These are phyloP conservation scores for Callitettix versicolor DNA, from an alignment of 1,140 invertebrate genomes.

Conservation along the genomic window DNA sequence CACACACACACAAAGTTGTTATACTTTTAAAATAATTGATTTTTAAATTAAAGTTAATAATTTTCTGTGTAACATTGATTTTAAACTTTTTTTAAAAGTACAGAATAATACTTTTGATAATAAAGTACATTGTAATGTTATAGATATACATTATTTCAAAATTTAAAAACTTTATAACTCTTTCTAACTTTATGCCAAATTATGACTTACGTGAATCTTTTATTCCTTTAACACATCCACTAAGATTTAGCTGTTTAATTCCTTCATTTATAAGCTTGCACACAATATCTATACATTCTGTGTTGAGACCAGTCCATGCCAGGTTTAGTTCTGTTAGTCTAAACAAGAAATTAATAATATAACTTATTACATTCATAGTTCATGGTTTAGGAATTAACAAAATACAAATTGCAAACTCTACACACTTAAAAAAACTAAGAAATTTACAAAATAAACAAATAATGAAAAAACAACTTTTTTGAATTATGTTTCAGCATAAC, in stretches of 20 bases:
- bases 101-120: too few relatives aligned
- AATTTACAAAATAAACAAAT: too few relatives aligned
- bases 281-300: slow-evolving; percentile 46
- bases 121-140: too few relatives aligned
- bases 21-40: too few relatives aligned
- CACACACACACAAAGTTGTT: too few relatives aligned
- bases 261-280: slow-evolving; percentile 48
- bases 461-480: neutral
- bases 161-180: too few relatives aligned
- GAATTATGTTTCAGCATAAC: too few relatives aligned
- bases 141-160: too few relatives aligned
- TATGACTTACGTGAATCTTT: slow-evolving; percentile 56
- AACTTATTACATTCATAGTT: neutral
- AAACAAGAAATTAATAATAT: slow-evolving; percentile 28
- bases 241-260: slow-evolving; percentile 63
- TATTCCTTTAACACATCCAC: slow-evolving; percentile 63
- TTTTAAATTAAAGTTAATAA: too few relatives aligned
- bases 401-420: slow-evolving; percentile 17
- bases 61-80: too few relatives aligned
- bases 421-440: slow-evolving; percentile 14
- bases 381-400: neutral
- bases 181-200: too few relatives aligned
- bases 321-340: slow-evolving; percentile 67
- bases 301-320: slow-evolving; percentile 64
- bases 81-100: too few relatives aligned